Evolutionary conservation across 2,797 vertebrate species (phyloP), one percentile per base, ranked within the genome.

Genomic region (Sebastes steindachneri): DNA sequence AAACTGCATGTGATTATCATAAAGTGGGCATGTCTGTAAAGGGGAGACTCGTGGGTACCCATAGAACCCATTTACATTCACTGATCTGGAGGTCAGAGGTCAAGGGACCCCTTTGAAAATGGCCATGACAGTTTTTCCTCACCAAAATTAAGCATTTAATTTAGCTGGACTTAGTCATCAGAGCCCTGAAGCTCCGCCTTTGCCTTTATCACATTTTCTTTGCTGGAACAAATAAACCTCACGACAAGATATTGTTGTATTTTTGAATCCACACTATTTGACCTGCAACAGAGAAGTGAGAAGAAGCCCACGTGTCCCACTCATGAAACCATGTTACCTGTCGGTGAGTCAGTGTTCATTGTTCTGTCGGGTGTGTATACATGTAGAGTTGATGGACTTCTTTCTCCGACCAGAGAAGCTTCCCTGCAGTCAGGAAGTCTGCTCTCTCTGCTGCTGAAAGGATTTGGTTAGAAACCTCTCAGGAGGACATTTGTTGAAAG

Each of bases 401-500:
- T 2, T n/a, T 57, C 6, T 62, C 54, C 7, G 15, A 63, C 58
- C 55, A 0, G 31, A 64, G 45, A 73, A 53, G 35, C 41, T 37
- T 57, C 62, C 45, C 53, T 68, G 73, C 51, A 68, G 64, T 21
- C 79, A 12, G 75, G 45, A 82, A 75, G 74, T 84, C 64, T 63
- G 65, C 57, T 33, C 74, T 33, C 74, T 67, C 48, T 2, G 2
- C 63, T 26, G 66, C 84, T 78, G 73, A 75, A 58, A 80, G 79
- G 58, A 66, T 59, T 77, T 68, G 53, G 57, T 74, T 17, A 31
- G 75, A 60, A 80, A 33, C 10, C 37, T 75, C 72, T 76, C 41
- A 31, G 72, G 73, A 73, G 73, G 60, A 62, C 66, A 55, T 80
- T 33, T 80, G 57, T 65, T 72, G 66, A 75, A 86, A 79, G 75